A percentile compares a stretch with the other conserved stretches of the same genome.
phyloP scores from a whole-genome alignment of 2,797 vertebrate species.

The Trachops cirrhosus region DNA sequence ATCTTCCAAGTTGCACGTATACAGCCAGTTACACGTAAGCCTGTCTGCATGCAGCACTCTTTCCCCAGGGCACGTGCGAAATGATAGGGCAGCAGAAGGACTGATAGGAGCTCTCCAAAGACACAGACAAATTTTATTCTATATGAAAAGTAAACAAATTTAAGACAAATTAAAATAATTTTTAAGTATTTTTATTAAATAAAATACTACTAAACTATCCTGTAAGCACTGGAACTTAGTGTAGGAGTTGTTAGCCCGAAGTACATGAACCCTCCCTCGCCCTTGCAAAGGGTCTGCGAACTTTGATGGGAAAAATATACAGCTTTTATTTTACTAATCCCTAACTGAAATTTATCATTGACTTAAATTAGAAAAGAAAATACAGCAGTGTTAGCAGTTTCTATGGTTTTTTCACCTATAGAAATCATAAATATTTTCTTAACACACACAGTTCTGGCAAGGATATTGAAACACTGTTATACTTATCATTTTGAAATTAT shows the following conservation, averaged over 20 bases:
- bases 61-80: neutral
- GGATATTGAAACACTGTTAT: neutral
- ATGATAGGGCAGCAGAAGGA: neutral
- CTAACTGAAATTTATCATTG: neutral
- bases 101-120: neutral
- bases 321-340: neutral
- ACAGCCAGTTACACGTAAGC: neutral
- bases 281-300: neutral
- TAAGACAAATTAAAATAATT: neutral
- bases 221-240: neutral
- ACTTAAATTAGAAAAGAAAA: neutral
- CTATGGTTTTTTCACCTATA: neutral
- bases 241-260: neutral
- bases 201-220: neutral
- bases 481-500: neutral
- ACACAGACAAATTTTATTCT: neutral
- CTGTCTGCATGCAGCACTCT: neutral
- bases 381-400: neutral
- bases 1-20: neutral
- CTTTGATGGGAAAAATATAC: neutral
- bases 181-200: neutral
- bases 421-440: constrained; percentile 8
- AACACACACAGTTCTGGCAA: neutral
- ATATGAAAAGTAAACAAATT: neutral
- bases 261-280: neutral